Percentiles rank a stretch among this genome's conserved stretches.
phyloP scores from a whole-genome alignment of 1,140 invertebrate genomes.

The Drosophila pachea region DNA sequence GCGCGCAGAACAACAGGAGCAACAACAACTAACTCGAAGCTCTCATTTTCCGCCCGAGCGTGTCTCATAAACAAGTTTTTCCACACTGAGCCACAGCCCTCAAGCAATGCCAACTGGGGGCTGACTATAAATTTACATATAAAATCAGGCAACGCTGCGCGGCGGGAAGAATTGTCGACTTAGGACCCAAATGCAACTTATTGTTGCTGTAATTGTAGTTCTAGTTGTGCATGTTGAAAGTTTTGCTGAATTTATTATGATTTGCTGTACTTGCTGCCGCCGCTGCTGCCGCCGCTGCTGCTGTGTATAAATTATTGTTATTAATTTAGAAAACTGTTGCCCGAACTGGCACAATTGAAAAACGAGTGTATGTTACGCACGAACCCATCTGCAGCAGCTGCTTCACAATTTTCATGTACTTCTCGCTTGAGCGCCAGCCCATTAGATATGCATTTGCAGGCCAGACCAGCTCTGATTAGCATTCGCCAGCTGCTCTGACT shows the following conservation, averaged over 20 bases:
- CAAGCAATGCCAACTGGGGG: conserved; percentile 9
- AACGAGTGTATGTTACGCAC: conserved; percentile 40
- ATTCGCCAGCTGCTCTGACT: conserved; percentile 18
- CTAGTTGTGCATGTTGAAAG: conserved; percentile 60
- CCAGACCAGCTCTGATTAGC: conserved; percentile 26
- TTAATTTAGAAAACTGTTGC: conserved; percentile 72
- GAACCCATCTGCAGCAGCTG: conserved; percentile 9
- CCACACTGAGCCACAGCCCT: conserved; percentile 8
- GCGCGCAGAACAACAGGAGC: background rate
- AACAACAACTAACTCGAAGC: conserved; percentile 6
- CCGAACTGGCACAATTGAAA: conserved; percentile 56
- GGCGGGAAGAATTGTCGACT: conserved; percentile 49
- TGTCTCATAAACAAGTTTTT: conserved; percentile 69
- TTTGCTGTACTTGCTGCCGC: conserved; percentile 48
- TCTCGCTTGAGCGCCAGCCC: background rate
- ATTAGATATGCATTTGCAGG: conserved; percentile 25
- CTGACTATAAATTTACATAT: conserved; percentile 68
- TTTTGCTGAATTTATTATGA: conserved; percentile 71
- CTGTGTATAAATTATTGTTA: conserved; percentile 75
- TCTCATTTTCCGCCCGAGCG: conserved; percentile 43
- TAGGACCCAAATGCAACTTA: conserved; percentile 56
- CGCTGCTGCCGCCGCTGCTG: background rate
- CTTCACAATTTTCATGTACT: conserved; percentile 17
- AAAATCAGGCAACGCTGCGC: conserved; percentile 39
- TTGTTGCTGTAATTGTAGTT: conserved; percentile 47